A percentile compares a stretch with the other conserved stretches of the same genome.
These are phyloP conservation scores for Cavia aperea DNA, from an alignment of 2,113 vertebrate genomes.

Conservation along the genomic window DNA sequence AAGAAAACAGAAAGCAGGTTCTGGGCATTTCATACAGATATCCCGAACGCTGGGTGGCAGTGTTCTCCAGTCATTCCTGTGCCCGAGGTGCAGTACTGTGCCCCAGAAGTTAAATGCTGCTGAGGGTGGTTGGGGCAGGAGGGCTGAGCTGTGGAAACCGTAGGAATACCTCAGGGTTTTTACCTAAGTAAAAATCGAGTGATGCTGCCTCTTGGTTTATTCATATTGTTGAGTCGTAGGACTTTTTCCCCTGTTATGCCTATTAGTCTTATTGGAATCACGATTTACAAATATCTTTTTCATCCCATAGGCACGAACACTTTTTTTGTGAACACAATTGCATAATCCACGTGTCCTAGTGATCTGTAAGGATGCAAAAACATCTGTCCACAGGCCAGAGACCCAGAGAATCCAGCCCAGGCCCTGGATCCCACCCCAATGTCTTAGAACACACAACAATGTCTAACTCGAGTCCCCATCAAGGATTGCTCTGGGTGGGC, in stretches of 20 bases:
- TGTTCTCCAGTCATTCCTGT: too few species aligned
- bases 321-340: background rate
- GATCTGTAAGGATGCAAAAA: background rate
- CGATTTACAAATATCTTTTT: background rate
- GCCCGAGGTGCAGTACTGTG: too few species aligned
- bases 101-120: too few species aligned
- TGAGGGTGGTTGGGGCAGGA: too few species aligned
- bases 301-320: too few species aligned
- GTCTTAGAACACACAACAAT: background rate
- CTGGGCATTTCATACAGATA: background rate
- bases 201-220: background rate
- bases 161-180: too few species aligned
- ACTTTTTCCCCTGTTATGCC: background rate
- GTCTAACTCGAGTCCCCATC: background rate
- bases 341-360: background rate
- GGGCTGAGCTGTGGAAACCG: too few species aligned
- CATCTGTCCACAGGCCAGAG: background rate
- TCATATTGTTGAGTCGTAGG: background rate
- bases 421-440: background rate
- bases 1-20: background rate
- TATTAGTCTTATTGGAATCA: background rate
- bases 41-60: too few species aligned
- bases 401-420: background rate
- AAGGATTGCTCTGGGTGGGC: background rate
- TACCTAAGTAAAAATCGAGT: too few species aligned